Conservation (phyloP, 2,113 vertebrate genomes). For the Saimiri boliviensis region DNA sequence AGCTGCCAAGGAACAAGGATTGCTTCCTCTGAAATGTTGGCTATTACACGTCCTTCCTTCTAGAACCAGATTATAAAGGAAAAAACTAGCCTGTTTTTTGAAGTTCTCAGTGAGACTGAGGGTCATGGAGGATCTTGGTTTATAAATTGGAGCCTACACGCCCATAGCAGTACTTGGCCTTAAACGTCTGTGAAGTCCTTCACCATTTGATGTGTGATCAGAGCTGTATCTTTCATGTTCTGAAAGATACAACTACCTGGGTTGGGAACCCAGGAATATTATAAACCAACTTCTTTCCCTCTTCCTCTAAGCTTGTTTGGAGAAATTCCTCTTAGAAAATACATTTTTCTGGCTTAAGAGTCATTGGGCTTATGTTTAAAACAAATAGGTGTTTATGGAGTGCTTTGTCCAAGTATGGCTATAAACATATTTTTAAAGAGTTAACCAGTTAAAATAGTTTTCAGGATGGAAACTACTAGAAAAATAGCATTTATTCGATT, state of each 20-base stretch:
- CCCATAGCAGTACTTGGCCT: not conserved
- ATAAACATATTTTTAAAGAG: not conserved
- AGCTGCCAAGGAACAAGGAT: not conserved
- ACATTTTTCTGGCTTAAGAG: not conserved
- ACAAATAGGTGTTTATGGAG: not conserved
- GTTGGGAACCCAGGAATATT: not conserved
- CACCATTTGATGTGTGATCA: rapidly evolving
- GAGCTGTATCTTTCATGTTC: not conserved
- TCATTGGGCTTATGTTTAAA: not conserved
- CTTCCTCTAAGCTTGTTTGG: not conserved
- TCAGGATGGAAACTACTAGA: not conserved
- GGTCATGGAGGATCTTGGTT: not conserved
- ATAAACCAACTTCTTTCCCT: not conserved
- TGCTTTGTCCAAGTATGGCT: not conserved
- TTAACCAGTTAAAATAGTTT: not conserved
- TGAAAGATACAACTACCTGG: not conserved
- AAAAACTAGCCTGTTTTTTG: not conserved
- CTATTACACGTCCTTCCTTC: not conserved
- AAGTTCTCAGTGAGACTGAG: not conserved
- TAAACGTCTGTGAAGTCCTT: not conserved
- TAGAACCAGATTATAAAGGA: not conserved
- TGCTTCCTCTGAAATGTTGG: not conserved
- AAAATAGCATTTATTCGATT: not conserved
- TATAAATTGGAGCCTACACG: not conserved
- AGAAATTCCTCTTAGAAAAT: not conserved